Evolutionary conservation across 2,113 vertebrate species (phyloP).

Genomic region (Pitta sordida): DNA sequence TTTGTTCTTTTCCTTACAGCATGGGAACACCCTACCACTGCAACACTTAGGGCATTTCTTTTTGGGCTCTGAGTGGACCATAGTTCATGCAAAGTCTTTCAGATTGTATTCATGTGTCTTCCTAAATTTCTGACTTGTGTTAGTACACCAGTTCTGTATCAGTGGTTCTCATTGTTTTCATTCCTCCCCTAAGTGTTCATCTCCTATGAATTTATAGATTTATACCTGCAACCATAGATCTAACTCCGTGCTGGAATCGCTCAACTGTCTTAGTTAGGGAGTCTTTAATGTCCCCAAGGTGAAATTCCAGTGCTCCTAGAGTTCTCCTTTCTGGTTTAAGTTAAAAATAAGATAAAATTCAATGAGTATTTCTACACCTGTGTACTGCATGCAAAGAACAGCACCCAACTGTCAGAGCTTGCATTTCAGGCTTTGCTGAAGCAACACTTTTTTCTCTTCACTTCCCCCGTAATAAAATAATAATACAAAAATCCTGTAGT

Average conservation of each 20-base stretch:
- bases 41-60: not conserved
- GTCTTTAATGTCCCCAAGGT: not conserved
- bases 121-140: rapidly evolving
- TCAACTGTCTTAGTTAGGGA: not conserved
- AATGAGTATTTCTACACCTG: not conserved
- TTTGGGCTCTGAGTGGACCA: not conserved
- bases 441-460: not conserved
- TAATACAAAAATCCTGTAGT: not conserved
- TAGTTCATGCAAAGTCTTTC: rapidly evolving
- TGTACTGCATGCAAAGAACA: not conserved
- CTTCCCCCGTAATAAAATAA: not conserved
- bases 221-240: not conserved
- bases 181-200: not conserved
- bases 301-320: not conserved
- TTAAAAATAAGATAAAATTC: not conserved
- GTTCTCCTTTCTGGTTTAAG: not conserved
- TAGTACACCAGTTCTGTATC: not conserved
- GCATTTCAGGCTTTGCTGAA: not conserved
- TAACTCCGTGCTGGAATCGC: not conserved
- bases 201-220: not conserved
- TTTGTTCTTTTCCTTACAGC: not conserved
- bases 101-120: not conserved
- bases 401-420: not conserved
- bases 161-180: not conserved
- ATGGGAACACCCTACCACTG: not conserved